Evolutionary conservation across 2,113 vertebrate species (phyloP), one percentile per base, ranked within the genome.

Genomic region (Dryoscopus gambensis): DNA sequence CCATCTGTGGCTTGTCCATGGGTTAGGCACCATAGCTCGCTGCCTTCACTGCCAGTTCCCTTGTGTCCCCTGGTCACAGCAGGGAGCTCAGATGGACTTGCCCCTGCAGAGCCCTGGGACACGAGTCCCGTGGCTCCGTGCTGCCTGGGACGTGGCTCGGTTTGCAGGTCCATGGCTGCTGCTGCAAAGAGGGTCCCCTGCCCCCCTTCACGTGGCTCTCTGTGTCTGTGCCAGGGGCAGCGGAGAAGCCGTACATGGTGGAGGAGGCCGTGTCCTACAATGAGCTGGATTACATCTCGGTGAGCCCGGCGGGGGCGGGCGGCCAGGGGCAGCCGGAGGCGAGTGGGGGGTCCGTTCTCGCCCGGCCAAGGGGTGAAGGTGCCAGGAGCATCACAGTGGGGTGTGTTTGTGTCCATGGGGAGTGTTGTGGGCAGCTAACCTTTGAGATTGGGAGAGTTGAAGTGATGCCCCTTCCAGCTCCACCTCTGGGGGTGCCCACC

Each of bases 161-260:
- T 76, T 63, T 84, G 65, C 47, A 52, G 60, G 46, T 53, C 47
- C 19, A 1, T 44, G 1, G 1, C 50, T 31, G 84, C 37, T 62
- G 73, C 67, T 69, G 79, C 56, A 84, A 16, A 69, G 71, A 79
- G 42, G 57, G 13, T 65, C 44, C 57, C 59, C 10, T 49, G 33
- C 50, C 30, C 28, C 40, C 5, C 4, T 23, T 83, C 67, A 65
- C 2, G 1, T 5, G 13, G 23, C 40, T 64, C 67, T 84, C 15
- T 88, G 52, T 96, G 88, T 97, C 76, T 91, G 71, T 89, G 84
- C 74, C 97, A 99, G 99, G 99, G 95, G 99, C 99, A 60, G 98
- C 99, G 2, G 99, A 99, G 96, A 99, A 99, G 97, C 99, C 99
- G 1, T 99, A 99, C 97, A 98, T 98, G 93, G 99, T 99, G 87